Base-by-base conservation (phyloP, 2,888 invertebrate species). In the Criorhina ranunculi region DNA sequence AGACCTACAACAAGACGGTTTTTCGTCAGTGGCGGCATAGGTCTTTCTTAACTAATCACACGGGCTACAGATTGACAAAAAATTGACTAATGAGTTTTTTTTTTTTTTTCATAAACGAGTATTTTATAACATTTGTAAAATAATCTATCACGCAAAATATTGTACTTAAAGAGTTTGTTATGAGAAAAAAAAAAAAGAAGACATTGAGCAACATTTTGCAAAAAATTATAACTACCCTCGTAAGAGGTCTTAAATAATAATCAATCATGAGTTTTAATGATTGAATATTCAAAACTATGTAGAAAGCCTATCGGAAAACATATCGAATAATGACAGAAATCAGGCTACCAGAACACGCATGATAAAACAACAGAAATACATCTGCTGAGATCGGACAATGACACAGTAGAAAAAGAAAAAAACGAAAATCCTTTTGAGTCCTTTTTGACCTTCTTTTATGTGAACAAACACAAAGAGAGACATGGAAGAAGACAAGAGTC, bases 251-350 rank as follows among this genome's bases (percentile, higher is more conserved):
- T 40, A 12, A 12, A 40, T 31, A 55, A 7, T 33, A 15, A 15
- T 55, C 15, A 33, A 55, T 55, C 17, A 17, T 11, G 9, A 55
- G 33, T 53, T 31, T 33, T 15, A 53, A 53, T 31, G 19, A 53
- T 51, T 7, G n/a, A 15, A 31, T 12, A 15, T 12, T 35, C 11
- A 31, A 12, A 35, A 1, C 33, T 37, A n/a, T 19, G 1, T 19
- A 11, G 6, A 49, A 49, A 35, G n/a, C 7, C 8, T 62, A 46
- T 46, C 31, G 11, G 4, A 24, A 37, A 33, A 35, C 29, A 31
- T 51, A 76, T 77, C 69, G 69, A 69, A 77, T 59, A 70, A 70
- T 53, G 60, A 69, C 67, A 77, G 17, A 73, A 62, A 69, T 69
- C 53, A 53, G 44, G 80, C 80, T 80, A 67, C 80, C 75, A 51